phyloP scores from a whole-genome alignment of 2,113 vertebrate species.

The Baryphthengus martii region DNA sequence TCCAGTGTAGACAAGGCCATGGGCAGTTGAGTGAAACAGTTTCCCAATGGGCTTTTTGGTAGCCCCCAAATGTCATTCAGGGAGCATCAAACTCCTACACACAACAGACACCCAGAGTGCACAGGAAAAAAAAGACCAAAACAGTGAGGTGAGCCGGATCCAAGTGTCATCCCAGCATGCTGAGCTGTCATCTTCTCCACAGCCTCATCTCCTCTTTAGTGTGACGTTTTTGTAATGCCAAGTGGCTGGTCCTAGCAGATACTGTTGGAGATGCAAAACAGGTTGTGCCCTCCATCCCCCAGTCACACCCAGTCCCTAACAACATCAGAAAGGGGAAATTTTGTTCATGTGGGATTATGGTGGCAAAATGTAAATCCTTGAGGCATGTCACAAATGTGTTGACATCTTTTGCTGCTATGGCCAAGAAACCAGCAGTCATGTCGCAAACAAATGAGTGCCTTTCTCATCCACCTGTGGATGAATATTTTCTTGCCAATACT shows the following conservation, averaged over 20 bases:
- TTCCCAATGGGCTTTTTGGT: neutral
- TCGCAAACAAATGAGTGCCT: neutral
- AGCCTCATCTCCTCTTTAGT: neutral
- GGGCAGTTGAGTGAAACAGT: neutral
- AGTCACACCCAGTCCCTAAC: neutral
- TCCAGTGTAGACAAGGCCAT: neutral
- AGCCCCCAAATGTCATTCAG: neutral
- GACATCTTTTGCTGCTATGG: neutral
- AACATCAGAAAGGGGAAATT: neutral
- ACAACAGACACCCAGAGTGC: neutral
- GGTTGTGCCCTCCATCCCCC: fast-evolving
- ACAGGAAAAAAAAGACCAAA: neutral
- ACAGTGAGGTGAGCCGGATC: neutral
- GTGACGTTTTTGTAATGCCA: neutral
- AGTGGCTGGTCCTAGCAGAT: neutral
- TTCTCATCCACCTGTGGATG: neutral
- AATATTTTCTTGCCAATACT: neutral
- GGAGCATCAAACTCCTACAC: neutral
- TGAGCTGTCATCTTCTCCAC: neutral
- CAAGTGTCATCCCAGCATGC: neutral
- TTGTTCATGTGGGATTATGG: neutral
- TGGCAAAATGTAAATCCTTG: neutral
- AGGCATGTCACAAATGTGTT: neutral
- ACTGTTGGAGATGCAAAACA: neutral
- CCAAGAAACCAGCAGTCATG: neutral